Base-by-base conservation (phyloP, 2,113 vertebrate genomes). In the Phyllopteryx taeniolatus region DNA sequence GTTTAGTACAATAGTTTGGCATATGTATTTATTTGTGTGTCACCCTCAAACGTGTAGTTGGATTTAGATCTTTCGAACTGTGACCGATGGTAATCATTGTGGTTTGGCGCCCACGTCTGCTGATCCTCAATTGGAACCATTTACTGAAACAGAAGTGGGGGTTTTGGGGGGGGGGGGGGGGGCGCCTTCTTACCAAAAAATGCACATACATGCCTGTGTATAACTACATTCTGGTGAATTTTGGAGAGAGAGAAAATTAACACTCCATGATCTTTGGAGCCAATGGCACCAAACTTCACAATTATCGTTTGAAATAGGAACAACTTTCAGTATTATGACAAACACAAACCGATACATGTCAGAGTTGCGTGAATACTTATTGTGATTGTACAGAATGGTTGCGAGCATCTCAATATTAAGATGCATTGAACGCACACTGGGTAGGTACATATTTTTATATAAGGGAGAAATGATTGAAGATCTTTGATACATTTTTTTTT, bases 1-100 rank as follows among this genome's bases (percentile, higher is more conserved):
- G 56, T 83, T 53, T 83, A 83, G 76, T 78, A 51, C 43, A 33
- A 79, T 65, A 82, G 70, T 73, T 44, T 83, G 71, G 67, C 68
- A 69, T 81, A 65, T 82, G 78, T 86, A 90, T 86, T 88, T 90
- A 90, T 88, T 87, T 86, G 70, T 68, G 70, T 67, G 59, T 81
- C 20, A 49, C 72, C 82, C 70, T 84, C 75, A 35, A 70, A 75
- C 73, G 74, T 76, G 33, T 79, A 57, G 43, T 83, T 67, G 33
- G 83, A 49, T 76, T 73, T 33, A 66, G 33, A 72, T 66, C 10
- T 65, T 67, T 79, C 7, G 64, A 51, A 74, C 11, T 79, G 67
- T 68, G 33, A 71, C 73, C 68, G 49, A 68, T 79, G 51, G 70
- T 53, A 64, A 31, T 63, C 15, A 51, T 61, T 63, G 64, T 79